Evolutionary conservation across 1,140 invertebrate species (phyloP), one percentile per base, ranked within the genome.

Genomic region (Charaxes varanes): DNA sequence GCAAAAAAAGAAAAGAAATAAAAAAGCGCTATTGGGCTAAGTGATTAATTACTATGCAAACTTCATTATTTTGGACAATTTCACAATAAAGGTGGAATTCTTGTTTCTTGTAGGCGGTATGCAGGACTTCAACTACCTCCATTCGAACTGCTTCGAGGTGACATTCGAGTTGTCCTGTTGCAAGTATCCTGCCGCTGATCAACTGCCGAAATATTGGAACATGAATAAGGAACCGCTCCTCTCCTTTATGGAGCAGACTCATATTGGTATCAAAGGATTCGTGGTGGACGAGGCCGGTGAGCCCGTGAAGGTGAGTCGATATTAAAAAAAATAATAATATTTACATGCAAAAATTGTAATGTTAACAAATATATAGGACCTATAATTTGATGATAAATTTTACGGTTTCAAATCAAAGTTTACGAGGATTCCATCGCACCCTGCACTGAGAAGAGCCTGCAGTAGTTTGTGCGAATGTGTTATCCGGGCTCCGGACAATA

Each of bases 51-150:
- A n/a, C n/a, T n/a, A n/a, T n/a, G n/a, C n/a, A n/a, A n/a, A n/a
- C n/a, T n/a, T n/a, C n/a, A n/a, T n/a, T n/a, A n/a, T n/a, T n/a
- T n/a, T n/a, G n/a, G n/a, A n/a, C n/a, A n/a, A n/a, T n/a, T n/a
- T n/a, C n/a, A n/a, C n/a, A n/a, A n/a, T n/a, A n/a, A n/a, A n/a
- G n/a, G n/a, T n/a, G n/a, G n/a, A n/a, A n/a, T n/a, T n/a, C n/a
- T n/a, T n/a, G n/a, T n/a, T n/a, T n/a, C n/a, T 54, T 26, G n/a
- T 28, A 90, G 93, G 94, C 57, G 96, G 96, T 22, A 98, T 99
- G 97, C 97, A 99, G 86, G 97, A 99, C 80, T 99, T 97, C 74
- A 99, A 99, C 85, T 99, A 99, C 77, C 85, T 94, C 3, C 89
- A 92, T 48, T 97, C 94, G 5, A 99, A 99, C 80, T 96, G 96